Percentiles rank a stretch among this genome's conserved stretches.
These are phyloP conservation scores for Chelonus formosanus DNA, from an alignment of 2,888 invertebrate species.

Conservation along the genomic window DNA sequence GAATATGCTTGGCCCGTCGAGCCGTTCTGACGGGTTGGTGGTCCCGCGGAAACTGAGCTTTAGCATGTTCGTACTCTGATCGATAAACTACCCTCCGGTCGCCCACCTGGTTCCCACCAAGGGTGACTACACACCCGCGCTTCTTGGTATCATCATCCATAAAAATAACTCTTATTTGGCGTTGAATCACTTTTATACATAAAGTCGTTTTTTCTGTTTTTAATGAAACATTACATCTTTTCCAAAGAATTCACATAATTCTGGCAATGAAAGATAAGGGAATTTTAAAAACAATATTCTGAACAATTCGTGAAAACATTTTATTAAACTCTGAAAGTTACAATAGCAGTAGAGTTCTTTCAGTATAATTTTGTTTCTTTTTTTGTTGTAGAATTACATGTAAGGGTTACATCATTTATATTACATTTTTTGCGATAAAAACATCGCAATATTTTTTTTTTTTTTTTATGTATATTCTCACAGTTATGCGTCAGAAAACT, in stretches of 20 bases:
- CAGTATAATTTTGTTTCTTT: conserved; percentile 32
- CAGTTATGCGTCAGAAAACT: too few species aligned
- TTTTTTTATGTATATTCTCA: background rate
- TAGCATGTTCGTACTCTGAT: conserved; percentile 53
- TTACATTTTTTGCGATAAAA: conserved; percentile 10
- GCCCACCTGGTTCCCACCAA: conserved; percentile 46
- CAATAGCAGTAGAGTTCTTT: conserved; percentile 56
- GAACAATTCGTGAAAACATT: conserved; percentile 59
- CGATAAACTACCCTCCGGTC: conserved; percentile 58
- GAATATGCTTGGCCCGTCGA: background rate
- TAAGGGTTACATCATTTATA: conserved; percentile 44
- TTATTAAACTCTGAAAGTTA: conserved; percentile 63
- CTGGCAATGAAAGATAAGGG: too few species aligned
- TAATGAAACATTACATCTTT: background rate
- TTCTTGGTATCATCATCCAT: conserved; percentile 15
- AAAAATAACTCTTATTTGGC: conserved; percentile 16
- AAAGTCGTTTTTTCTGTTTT: conserved; percentile 8
- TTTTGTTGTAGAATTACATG: conserved; percentile 47
- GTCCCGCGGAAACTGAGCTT: conserved; percentile 61
- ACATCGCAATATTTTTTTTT: conserved; percentile 1
- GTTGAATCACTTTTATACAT: conserved; percentile 4
- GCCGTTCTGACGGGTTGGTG: conserved; percentile 56
- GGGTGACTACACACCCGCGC: conserved; percentile 45
- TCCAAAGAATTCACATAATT: too few species aligned
- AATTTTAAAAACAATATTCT: background rate